Evolutionary conservation across 2,797 vertebrate genomes (phyloP).

Genomic region (Echeneis naucrates): DNA sequence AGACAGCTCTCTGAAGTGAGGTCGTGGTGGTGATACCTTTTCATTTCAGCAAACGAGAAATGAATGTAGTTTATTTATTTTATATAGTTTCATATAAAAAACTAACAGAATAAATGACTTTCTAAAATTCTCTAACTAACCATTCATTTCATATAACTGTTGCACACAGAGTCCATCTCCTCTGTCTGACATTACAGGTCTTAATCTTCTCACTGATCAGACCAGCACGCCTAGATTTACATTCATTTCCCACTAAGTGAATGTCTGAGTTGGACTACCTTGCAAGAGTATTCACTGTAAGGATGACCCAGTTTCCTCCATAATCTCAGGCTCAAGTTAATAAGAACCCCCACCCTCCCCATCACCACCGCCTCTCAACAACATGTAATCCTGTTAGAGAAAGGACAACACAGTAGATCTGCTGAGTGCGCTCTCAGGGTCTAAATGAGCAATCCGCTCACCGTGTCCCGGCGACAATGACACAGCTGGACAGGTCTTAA

Average conservation of each 20-base stretch:
- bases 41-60: not conserved
- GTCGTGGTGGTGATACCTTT: conserved; percentile 46
- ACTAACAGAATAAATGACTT: too few species aligned
- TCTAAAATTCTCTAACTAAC: not conserved
- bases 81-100: too few species aligned
- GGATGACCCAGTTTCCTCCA: conserved; percentile 80
- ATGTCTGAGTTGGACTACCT: conserved; percentile 32
- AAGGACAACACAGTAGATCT: conserved; percentile 67
- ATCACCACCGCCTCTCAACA: conserved; percentile 3
- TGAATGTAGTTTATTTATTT: too few species aligned
- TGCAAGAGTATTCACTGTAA: conserved; percentile 26
- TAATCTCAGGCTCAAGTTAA: conserved; percentile 84
- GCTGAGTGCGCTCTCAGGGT: conserved; percentile 73
- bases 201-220: conserved; percentile 70
- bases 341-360: conserved; percentile 43
- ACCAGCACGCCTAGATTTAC: conserved; percentile 54
- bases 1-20: conserved; percentile 20
- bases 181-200: conserved; percentile 55
- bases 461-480: conserved; percentile 3
- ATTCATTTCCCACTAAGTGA: conserved; percentile 41
- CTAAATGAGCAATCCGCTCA: conserved; percentile 66
- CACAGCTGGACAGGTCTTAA: not conserved
- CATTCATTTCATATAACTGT: not conserved
- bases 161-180: conserved; percentile 32
- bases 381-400: conserved; percentile 81